Evolutionary conservation across 2,113 vertebrate species (phyloP).

Genomic region (Chamaea fasciata): DNA sequence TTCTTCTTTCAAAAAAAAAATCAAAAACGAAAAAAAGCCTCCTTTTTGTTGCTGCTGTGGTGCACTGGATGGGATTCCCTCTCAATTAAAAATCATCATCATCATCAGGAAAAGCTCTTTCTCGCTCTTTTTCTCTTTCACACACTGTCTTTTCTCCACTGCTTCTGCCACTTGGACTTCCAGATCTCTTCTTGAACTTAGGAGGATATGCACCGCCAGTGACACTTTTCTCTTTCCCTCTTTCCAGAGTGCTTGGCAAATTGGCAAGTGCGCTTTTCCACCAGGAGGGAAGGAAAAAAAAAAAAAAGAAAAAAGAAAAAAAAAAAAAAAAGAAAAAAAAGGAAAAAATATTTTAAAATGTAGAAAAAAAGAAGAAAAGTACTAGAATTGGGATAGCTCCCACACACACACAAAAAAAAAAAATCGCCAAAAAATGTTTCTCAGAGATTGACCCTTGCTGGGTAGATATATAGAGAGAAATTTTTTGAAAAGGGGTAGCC

Average conservation of each 20-base stretch:
- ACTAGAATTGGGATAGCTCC: slow-evolving; percentile 53
- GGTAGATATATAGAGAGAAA: slow-evolving; percentile 40
- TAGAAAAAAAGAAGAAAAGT: slow-evolving; percentile 10
- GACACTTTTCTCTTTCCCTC: slow-evolving; percentile 69
- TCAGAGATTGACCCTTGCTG: slow-evolving; percentile 73
- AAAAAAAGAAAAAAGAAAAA: neutral
- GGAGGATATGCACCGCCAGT: slow-evolving; percentile 68
- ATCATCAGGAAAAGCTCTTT: slow-evolving; percentile 57
- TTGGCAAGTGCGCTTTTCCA: slow-evolving; percentile 75
- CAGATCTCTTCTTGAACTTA: slow-evolving; percentile 78
- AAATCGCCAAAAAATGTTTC: slow-evolving; percentile 30
- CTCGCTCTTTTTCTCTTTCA: slow-evolving; percentile 32
- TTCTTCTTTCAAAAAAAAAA: slow-evolving; percentile 57
- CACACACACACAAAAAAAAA: slow-evolving; percentile 37
- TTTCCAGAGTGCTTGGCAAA: slow-evolving; percentile 71
- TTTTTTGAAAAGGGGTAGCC: slow-evolving; percentile 68
- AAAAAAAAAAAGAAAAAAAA: neutral
- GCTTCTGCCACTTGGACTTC: slow-evolving; percentile 75
- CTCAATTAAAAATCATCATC: slow-evolving; percentile 67
- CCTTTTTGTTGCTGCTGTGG: slow-evolving; percentile 53
- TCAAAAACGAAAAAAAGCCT: neutral
- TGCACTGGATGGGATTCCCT: slow-evolving; percentile 62
- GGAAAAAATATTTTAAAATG: neutral
- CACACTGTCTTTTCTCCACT: slow-evolving; percentile 73
- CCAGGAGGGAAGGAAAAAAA: slow-evolving; percentile 51